These are phyloP conservation scores for Campodea augens DNA, from an alignment of 1,140 invertebrate genomes.

Conservation along the genomic window DNA sequence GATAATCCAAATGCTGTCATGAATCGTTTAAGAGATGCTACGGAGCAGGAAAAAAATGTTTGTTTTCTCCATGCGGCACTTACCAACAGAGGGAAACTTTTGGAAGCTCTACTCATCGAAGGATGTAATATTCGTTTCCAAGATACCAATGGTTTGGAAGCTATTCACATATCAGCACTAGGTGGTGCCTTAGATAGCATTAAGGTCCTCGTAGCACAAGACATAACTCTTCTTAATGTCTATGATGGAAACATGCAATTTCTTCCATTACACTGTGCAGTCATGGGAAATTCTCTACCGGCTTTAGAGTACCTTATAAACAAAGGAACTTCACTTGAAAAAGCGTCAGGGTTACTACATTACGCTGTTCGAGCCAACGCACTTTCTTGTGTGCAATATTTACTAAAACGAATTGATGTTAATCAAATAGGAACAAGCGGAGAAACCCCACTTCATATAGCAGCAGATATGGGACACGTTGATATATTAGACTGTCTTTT, in stretches of 20 bases:
- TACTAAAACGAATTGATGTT: constrained; percentile 46
- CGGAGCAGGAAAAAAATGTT: too few species aligned
- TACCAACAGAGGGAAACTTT: too few species aligned
- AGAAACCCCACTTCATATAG: constrained; percentile 52
- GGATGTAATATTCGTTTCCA: too few species aligned
- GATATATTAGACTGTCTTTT: constrained; percentile 45
- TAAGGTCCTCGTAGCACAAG: constrained; percentile 41
- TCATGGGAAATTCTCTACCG: constrained; percentile 52
- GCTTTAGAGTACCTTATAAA: constrained; percentile 47
- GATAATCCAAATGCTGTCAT: too few species aligned
- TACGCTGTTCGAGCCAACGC: constrained; percentile 53
- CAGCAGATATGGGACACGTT: constrained; percentile 47
- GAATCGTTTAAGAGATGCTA: too few species aligned
- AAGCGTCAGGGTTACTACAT: constrained; percentile 35
- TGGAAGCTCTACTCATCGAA: too few species aligned
- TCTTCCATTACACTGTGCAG: constrained; percentile 57
- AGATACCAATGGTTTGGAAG: constrained; percentile 46
- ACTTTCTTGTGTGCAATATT: constrained; percentile 44
- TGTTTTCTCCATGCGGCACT: too few species aligned
- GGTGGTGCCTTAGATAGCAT: constrained; percentile 51
- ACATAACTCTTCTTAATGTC: constrained; percentile 41
- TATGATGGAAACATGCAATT: constrained; percentile 32
- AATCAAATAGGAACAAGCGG: constrained; percentile 47
- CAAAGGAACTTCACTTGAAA: constrained; percentile 32
- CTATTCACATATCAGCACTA: constrained; percentile 53